phyloP scores from a whole-genome alignment of 2,113 vertebrate species.

The Chroicocephalus ridibundus region DNA sequence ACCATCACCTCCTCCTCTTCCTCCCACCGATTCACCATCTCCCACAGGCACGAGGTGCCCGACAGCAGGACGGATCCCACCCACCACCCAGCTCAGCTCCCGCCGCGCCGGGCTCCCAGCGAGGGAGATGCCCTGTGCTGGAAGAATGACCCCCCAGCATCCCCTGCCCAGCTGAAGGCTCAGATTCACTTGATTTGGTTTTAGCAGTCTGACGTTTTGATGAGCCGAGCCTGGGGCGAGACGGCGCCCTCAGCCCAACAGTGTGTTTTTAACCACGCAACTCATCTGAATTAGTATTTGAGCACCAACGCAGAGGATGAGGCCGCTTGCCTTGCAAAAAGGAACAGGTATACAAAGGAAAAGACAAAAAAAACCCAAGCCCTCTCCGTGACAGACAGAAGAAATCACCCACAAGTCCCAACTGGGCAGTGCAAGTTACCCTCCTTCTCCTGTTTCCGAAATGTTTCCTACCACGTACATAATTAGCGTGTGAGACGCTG shows the following conservation, averaged over 20 bases:
- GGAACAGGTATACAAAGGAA: neutral
- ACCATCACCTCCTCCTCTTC: neutral
- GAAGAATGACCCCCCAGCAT: neutral
- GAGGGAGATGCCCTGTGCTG: neutral
- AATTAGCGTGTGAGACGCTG: neutral
- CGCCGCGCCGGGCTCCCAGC: rapidly evolving
- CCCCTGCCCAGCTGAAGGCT: neutral
- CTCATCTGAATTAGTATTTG: neutral
- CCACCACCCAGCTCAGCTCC: neutral
- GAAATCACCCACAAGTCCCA: neutral
- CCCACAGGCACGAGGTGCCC: rapidly evolving
- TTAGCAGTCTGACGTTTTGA: neutral
- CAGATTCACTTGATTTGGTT: neutral
- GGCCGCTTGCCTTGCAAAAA: neutral
- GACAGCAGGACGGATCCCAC: rapidly evolving
- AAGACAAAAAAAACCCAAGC: neutral
- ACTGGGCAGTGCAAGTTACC: neutral
- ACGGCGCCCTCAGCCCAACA: neutral
- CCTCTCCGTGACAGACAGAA: neutral
- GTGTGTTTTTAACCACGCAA: neutral
- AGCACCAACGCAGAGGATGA: neutral
- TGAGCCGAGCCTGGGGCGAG: neutral
- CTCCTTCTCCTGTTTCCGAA: neutral
- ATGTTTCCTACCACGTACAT: neutral
- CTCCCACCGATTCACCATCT: rapidly evolving